These are phyloP conservation scores for Myathropa florea DNA, from an alignment of 2,888 invertebrate genomes.

Conservation along the genomic window DNA sequence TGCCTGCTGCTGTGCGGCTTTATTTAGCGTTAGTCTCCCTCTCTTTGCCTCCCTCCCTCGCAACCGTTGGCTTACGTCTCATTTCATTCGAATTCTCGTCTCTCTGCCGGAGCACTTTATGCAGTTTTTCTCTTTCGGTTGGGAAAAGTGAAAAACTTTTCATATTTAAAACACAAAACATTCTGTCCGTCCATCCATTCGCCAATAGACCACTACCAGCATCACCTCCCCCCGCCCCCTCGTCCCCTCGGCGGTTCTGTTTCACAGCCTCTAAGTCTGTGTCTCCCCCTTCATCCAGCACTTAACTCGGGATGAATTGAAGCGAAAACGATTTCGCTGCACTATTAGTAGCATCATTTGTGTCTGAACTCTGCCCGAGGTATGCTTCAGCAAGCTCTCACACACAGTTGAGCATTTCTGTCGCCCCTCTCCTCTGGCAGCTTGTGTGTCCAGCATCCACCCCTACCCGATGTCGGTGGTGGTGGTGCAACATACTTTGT, in stretches of 20 bases:
- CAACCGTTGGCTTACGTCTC: slow-evolving; percentile 51
- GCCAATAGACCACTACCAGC: neutral
- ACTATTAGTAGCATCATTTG: slow-evolving; percentile 71
- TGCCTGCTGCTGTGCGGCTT: slow-evolving; percentile 33
- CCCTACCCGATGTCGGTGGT: too few relatives aligned
- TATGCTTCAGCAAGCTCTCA: neutral
- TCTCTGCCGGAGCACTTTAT: slow-evolving; percentile 56
- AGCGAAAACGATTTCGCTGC: slow-evolving; percentile 69
- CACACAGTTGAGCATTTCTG: neutral
- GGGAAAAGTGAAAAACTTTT: slow-evolving; percentile 66
- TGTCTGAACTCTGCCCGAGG: slow-evolving; percentile 63
- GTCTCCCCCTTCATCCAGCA: slow-evolving; percentile 57
- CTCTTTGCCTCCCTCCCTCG: slow-evolving; percentile 1
- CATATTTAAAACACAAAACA: slow-evolving; percentile 68
- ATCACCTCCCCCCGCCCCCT: neutral
- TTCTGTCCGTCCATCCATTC: slow-evolving; percentile 27
- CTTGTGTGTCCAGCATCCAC: slow-evolving; percentile 33
- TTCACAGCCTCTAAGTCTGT: slow-evolving; percentile 10
- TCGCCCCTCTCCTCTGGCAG: neutral
- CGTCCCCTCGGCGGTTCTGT: slow-evolving; percentile 19
- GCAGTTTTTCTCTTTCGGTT: slow-evolving; percentile 36
- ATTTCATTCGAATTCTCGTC: slow-evolving; percentile 58
- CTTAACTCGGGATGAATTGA: slow-evolving; percentile 70
- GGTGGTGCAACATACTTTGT: slow-evolving; percentile 8
- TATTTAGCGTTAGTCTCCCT: slow-evolving; percentile 22